These are phyloP conservation scores for Drosophila testacea DNA, from an alignment of 2,888 invertebrate species.

Conservation along the genomic window DNA sequence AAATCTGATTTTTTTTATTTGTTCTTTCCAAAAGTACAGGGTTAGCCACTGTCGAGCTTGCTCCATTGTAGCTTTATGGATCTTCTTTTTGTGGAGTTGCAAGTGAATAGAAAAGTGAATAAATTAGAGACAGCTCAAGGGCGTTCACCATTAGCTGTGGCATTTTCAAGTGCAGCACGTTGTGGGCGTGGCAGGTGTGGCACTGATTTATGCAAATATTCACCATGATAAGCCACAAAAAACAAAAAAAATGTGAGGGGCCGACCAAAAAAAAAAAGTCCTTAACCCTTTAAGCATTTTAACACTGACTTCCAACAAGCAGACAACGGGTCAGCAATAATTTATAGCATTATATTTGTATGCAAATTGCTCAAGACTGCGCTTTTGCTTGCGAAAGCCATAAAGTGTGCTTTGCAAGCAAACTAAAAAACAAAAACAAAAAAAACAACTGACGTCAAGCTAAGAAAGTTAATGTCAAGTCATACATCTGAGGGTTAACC, in stretches of 20 bases:
- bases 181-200: conserved; percentile 36
- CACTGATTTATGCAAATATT: conserved; percentile 71
- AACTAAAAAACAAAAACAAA: not conserved
- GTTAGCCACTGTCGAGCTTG: no score
- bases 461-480: conserved; percentile 11
- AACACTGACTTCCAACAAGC: conserved; percentile 4
- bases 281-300: conserved; percentile 12
- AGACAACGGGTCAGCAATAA: conserved; percentile 23
- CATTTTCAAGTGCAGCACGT: conserved; percentile 13
- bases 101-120: conserved; percentile 32
- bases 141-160: conserved; percentile 18
- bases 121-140: conserved; percentile 40
- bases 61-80: not conserved
- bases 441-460: conserved; percentile 13
- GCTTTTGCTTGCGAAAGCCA: conserved; percentile 39
- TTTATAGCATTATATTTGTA: conserved; percentile 48
- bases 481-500: conserved; percentile 7
- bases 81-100: conserved; percentile 3
- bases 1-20: no score
- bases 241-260: not conserved
- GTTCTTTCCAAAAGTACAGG: no score
- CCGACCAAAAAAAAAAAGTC: not conserved
- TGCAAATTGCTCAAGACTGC: conserved; percentile 52
- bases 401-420: conserved; percentile 3
- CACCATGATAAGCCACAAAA: conserved; percentile 23